phyloP scores from a whole-genome alignment of 1,140 invertebrate species.

The Drosophila hydei region DNA sequence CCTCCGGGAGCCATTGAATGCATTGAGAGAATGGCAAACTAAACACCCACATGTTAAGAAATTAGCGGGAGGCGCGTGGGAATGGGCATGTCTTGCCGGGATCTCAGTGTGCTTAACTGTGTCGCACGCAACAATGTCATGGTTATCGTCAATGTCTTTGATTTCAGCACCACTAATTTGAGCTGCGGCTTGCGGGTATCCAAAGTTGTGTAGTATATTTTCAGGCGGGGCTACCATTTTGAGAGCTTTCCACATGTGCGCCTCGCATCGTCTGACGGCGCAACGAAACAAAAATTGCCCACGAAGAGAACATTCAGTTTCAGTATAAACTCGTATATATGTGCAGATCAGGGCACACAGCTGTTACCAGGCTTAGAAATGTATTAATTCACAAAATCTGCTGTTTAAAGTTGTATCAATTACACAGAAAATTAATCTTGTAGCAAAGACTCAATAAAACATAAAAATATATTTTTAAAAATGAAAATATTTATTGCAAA shows the following conservation, averaged over 20 bases:
- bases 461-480: no score
- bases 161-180: slow-evolving; percentile 60
- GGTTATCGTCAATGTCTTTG: slow-evolving; percentile 60
- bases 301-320: neutral
- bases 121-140: slow-evolving; percentile 69
- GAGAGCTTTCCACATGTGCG: neutral
- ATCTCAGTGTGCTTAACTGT: slow-evolving; percentile 15
- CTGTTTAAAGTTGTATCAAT: no score
- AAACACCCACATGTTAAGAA: slow-evolving; percentile 74
- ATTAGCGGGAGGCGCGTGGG: slow-evolving; percentile 58
- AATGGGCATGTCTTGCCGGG: slow-evolving; percentile 1
- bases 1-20: slow-evolving; percentile 18
- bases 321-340: neutral
- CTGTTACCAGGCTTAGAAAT: no score
- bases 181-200: slow-evolving; percentile 32
- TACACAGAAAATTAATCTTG: no score
- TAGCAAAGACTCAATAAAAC: no score
- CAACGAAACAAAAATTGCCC: neutral
- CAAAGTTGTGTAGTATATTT: slow-evolving; percentile 56
- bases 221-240: slow-evolving; percentile 44
- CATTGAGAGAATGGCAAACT: slow-evolving; percentile 35
- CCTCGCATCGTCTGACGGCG: neutral
- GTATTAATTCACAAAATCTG: no score
- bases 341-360: neutral
- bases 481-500: no score